Conservation (phyloP, 2,888 invertebrate species). For the Cosmia trapezina region DNA sequence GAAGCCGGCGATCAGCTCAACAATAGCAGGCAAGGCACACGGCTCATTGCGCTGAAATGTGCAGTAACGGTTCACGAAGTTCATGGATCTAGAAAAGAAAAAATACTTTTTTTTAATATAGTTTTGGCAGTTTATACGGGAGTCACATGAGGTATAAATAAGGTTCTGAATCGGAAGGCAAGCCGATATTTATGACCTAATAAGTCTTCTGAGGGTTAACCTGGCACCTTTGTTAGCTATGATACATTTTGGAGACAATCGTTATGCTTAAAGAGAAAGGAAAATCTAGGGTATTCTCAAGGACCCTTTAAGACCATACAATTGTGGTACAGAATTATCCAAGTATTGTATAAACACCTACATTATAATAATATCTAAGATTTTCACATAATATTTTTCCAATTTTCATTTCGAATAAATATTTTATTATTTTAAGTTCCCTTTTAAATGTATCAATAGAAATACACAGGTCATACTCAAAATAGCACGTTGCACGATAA, state of each 20-base stretch:
- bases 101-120: too few relatives aligned
- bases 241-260: neutral
- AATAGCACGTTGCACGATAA: constrained; percentile 27
- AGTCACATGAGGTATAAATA: neutral
- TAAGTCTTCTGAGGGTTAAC: too few relatives aligned
- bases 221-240: neutral
- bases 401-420: neutral
- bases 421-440: neutral
- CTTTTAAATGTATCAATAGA: neutral
- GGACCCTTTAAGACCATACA: neutral
- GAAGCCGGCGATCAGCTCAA: constrained; percentile 98
- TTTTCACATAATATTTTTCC: neutral
- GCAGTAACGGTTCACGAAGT: constrained; percentile 96
- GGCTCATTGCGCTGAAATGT: constrained; percentile 99
- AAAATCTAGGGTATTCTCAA: neutral
- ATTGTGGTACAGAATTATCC: neutral
- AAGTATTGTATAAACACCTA: too few relatives aligned
- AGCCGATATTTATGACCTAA: neutral
- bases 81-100: constrained; percentile 91
- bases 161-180: neutral
- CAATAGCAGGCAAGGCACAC: constrained; percentile 97
- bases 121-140: neutral
- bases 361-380: too few relatives aligned
- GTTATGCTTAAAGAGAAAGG: neutral
- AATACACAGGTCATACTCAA: neutral